A percentile compares a stretch with the other conserved stretches of the same genome.
phyloP scores from a whole-genome alignment of 1,140 invertebrate genomes.

The Augochlora pura region DNA sequence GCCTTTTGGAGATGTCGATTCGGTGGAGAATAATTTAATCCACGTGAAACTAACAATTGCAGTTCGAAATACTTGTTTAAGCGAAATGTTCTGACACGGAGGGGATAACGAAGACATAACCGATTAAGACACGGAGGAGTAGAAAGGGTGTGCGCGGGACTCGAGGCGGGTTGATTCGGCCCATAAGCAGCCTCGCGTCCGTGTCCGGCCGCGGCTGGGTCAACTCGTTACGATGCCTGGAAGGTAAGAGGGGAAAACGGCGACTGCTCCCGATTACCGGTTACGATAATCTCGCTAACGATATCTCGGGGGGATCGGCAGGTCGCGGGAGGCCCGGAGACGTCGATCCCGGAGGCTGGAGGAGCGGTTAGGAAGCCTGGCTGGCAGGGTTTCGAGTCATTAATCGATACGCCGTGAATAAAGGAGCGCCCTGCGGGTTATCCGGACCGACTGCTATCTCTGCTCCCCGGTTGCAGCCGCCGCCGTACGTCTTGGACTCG shows the following conservation, averaged over 20 bases:
- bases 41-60: no score
- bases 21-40: no score
- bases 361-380: slow-evolving; percentile 31
- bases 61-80: no score
- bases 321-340: slow-evolving; percentile 12
- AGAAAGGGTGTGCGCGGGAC: no score
- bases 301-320: slow-evolving; percentile 34
- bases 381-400: slow-evolving; percentile 62
- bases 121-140: no score
- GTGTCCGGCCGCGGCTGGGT: background rate
- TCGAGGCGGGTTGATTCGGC: no score
- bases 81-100: no score
- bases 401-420: slow-evolving; percentile 71
- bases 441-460: slow-evolving; percentile 65
- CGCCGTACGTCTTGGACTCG: slow-evolving; percentile 71
- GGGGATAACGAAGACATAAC: no score
- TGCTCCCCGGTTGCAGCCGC: slow-evolving; percentile 59
- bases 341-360: slow-evolving; percentile 44
- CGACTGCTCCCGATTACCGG: background rate
- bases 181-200: no score
- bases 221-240: background rate
- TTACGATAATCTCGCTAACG: slow-evolving; percentile 39
- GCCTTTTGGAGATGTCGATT: no score
- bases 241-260: background rate
- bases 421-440: slow-evolving; percentile 66